Conservation (phyloP, 2,888 invertebrate genomes). For the Acleris emargana region DNA sequence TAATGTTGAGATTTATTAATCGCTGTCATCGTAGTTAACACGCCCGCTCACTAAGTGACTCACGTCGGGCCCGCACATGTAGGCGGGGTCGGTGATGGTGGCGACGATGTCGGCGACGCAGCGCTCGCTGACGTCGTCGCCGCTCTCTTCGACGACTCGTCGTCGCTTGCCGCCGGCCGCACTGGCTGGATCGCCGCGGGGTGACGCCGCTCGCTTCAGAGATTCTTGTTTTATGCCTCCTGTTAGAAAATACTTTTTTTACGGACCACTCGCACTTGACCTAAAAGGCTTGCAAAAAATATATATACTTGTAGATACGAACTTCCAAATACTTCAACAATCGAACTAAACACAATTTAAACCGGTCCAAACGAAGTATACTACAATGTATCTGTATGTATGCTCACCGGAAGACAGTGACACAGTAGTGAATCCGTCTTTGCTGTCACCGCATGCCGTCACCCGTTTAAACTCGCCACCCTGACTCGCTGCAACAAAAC, state of each 20-base stretch:
- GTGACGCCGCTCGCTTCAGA: constrained; percentile 58
- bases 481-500: constrained; percentile 47
- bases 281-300: no score
- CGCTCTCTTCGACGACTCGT: constrained; percentile 62
- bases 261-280: no score
- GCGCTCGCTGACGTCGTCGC: constrained; percentile 90
- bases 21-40: no score
- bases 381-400: no score
- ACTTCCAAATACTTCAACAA: no score
- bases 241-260: constrained; percentile 31
- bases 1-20: no score
- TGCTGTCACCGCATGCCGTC: constrained; percentile 84
- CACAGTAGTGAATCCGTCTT: constrained; percentile 87
- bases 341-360: no score
- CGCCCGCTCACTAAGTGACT: constrained; percentile 46
- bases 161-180: constrained; percentile 62
- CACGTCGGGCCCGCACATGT: constrained; percentile 92
- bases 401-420: constrained; percentile 84
- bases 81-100: constrained; percentile 92
- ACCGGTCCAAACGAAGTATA: no score
- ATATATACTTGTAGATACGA: no score
- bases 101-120: constrained; percentile 92
- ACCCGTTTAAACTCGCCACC: constrained; percentile 87
- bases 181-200: constrained; percentile 52
- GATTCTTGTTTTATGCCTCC: constrained; percentile 67